These are phyloP conservation scores for Sebastes elongatus DNA, from an alignment of 2,797 vertebrate species.

Conservation along the genomic window DNA sequence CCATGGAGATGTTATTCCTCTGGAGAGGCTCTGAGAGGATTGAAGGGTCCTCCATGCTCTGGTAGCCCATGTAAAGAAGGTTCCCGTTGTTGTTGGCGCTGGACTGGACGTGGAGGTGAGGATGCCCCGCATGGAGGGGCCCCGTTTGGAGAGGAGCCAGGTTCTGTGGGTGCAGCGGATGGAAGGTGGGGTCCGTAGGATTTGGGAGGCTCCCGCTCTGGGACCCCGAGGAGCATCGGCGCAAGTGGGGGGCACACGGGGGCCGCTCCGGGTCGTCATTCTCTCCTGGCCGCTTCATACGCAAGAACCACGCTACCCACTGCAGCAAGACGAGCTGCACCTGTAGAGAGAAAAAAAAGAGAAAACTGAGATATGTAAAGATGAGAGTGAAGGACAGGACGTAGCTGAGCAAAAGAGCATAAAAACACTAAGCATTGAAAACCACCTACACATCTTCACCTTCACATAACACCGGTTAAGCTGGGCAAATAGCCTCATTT, in stretches of 20 bases:
- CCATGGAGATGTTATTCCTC: conserved; percentile 69
- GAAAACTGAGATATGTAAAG: neutral
- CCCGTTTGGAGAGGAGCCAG: conserved; percentile 75
- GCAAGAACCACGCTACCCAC: conserved; percentile 86
- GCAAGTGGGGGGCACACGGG: conserved; percentile 81
- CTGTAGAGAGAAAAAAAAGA: conserved; percentile 43
- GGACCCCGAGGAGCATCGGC: conserved; percentile 85
- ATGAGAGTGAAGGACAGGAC: neutral
- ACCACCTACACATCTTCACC: conserved; percentile 20
- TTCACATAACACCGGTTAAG: neutral
- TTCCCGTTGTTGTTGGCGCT: conserved; percentile 83
- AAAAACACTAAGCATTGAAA: neutral
- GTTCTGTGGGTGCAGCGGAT: conserved; percentile 81
- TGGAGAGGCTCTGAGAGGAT: conserved; percentile 70
- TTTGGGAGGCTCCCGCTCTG: conserved; percentile 82
- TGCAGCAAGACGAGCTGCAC: conserved; percentile 83
- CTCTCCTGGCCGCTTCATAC: conserved; percentile 86
- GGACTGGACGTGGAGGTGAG: conserved; percentile 75
- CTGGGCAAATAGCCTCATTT: conserved; percentile 9
- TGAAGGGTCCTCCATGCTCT: conserved; percentile 81
- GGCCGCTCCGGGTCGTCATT: conserved; percentile 77
- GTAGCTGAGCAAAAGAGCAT: neutral
- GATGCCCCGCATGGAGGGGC: conserved; percentile 57
- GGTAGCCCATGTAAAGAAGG: conserved; percentile 83
- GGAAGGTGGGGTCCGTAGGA: conserved; percentile 66